Base-by-base conservation (phyloP, 2,888 invertebrate species). In the Lochmaea crataegi region DNA sequence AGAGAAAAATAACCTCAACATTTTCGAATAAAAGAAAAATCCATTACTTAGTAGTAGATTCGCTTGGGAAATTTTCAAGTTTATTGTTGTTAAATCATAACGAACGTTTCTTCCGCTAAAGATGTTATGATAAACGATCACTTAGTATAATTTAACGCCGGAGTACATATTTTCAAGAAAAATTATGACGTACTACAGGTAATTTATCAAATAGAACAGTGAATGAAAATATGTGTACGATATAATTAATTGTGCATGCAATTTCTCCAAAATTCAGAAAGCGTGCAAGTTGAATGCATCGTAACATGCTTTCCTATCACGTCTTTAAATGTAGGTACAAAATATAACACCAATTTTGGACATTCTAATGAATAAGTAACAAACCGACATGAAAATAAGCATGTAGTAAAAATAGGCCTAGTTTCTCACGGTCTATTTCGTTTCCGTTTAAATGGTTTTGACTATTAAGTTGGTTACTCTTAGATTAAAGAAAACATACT, bases 261-360 rank as follows among this genome's bases (percentile, higher is more conserved):
- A 69, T 69, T 69, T 69, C 69, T 63, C 69, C 56, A 42, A 69
- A 63, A 63, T 63, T 69, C 51, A 69, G 69, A 69, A 69, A 69
- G 69, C 69, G 69, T 69, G 69, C 69, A 69, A 53, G 48, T 56
- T 10, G 42, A 16, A 60, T 57, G n/a, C 38, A 16, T 60, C 12
- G 12, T n/a, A 32, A 38, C 38, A 41, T 63, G 61, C 61, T 63
- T 63, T 63, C 42, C 7, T 60, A 32, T 60, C 32, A 60, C 26
- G 32, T 60, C 10, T 6, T 56, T 6, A 56, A 3, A 58, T 53
- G 53, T 53, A 53, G 18, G 32, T 58, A 58, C 16, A 61, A 61
- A 61, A 61, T 16, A 61, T n/a, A n/a, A 61, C n/a, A n/a, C 53
- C 18, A 41, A n/a, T 61, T 61, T 38, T 61, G 10, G n/a, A 38